Evolutionary conservation across 2,113 vertebrate species (phyloP).

Genomic region (Elephas maximus): DNA sequence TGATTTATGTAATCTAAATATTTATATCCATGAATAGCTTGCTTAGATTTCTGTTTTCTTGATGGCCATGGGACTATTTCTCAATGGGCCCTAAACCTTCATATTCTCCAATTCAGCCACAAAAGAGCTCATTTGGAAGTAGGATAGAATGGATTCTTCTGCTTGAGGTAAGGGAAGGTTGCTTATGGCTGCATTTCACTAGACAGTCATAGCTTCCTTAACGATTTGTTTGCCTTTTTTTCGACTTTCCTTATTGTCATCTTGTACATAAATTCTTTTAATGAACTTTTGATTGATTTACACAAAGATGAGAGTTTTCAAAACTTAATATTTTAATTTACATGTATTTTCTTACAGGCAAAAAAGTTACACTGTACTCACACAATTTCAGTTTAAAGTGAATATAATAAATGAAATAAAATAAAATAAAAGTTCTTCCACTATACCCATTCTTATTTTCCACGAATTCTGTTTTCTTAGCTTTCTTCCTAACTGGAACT

Average conservation of each 20-base stretch:
- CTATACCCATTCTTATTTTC: background rate
- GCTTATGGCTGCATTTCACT: background rate
- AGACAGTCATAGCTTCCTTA: background rate
- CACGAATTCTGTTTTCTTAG: background rate
- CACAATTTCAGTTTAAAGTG: background rate
- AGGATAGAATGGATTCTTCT: background rate
- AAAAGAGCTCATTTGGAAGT: background rate
- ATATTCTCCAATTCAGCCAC: background rate
- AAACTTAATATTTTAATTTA: background rate
- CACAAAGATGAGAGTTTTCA: background rate
- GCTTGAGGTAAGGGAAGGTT: slow-evolving; percentile 8
- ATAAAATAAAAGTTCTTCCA: background rate
- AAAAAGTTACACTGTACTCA: background rate
- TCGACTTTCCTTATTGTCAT: background rate
- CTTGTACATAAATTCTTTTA: background rate
- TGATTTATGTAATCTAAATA: background rate
- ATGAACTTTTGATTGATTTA: background rate
- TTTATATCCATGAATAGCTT: background rate
- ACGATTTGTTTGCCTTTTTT: background rate
- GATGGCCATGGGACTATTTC: slow-evolving; percentile 46
- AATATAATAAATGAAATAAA: background rate
- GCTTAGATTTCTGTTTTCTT: background rate
- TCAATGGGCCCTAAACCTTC: background rate
- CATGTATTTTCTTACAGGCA: background rate
- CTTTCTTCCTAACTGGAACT: background rate